A percentile compares a stretch with the other conserved stretches of the same genome.
phyloP scores from a whole-genome alignment of 2,888 invertebrate species.

The Griposia aprilina region DNA sequence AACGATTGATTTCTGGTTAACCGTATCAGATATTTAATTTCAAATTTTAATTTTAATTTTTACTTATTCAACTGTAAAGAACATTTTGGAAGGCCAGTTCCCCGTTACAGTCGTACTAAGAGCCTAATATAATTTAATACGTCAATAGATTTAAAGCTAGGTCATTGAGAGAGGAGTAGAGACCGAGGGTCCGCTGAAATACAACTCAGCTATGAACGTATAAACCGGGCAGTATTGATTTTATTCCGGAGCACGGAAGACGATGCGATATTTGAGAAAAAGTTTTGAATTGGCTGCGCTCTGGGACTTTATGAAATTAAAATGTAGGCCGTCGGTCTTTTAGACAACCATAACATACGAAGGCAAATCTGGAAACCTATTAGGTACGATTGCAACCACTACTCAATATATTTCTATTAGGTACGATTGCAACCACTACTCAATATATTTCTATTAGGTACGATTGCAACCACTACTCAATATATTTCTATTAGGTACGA shows the following conservation, averaged over 20 bases:
- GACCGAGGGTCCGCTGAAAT: conserved; percentile 57
- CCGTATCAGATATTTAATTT: background rate
- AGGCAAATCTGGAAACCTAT: background rate
- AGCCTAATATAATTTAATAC: conserved; percentile 52
- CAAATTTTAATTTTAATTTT: too few species aligned
- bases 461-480: background rate
- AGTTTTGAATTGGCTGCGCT: conserved; percentile 7
- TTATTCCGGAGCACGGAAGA: conserved; percentile 49
- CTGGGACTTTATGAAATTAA: too few species aligned
- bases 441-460: background rate
- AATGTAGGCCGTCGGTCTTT: background rate
- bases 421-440: background rate
- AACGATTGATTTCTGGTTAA: background rate
- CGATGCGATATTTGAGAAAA: background rate
- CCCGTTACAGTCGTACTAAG: background rate
- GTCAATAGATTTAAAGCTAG: conserved; percentile 51
- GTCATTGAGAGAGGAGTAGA: conserved; percentile 3
- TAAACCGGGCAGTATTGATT: conserved; percentile 76
- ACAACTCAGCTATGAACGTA: conserved; percentile 78
- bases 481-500: background rate
- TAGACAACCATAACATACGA: background rate
- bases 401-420: background rate
- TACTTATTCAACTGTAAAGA: background rate
- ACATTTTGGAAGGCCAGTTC: conserved; percentile 3
- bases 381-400: background rate